Evolutionary conservation across 2,113 vertebrate species (phyloP), one percentile per base, ranked within the genome.

Genomic region (Pelecanoides urinatrix): DNA sequence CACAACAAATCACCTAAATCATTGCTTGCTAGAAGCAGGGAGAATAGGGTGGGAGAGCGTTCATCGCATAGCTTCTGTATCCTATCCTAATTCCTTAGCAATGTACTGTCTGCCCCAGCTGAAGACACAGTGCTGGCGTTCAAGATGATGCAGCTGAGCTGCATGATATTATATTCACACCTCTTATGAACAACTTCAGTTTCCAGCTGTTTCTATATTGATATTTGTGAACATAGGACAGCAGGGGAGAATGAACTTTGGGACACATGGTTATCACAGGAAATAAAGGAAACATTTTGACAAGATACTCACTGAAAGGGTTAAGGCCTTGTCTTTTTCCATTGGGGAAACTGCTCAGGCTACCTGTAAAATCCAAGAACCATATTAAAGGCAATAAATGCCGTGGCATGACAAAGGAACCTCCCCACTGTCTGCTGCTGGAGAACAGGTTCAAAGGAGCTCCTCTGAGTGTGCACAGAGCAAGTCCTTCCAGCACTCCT

Each of bases 281-380:
- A n/a, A 27, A 59, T 58, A 92, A 86, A 61, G 9, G 62, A 65
- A 97, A 94, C 44, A 94, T 59, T 91, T 92, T 85, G 25, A 95
- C 95, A 97, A 98, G 96, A 97, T 97, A 97, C 99, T 99, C 99
- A 99, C 99, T 99, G 98, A 99, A 99, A 93, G 98, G 98, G 96
- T 99, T 98, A 97, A 98, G 98, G 97, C 98, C 99, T 98, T 99
- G 98, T 98, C 98, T 98, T 98, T 98, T 99, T 98, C 98, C 99
- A 97, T 96, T 98, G 97, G 98, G 98, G 89, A 98, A 98, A 97
- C 97, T 98, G 96, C 98, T 98, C 72, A 97, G 97, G 95, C 97
- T 98, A 93, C 98, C 99, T 99, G 98, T 76, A 98, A 97, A 86
- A 94, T 81, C 96, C 22, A 97, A 97, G 93, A 96, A 96, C 67